Conservation (phyloP, 53 echinoderm and acorn worm genomes). For the Echinarachnius parma region DNA sequence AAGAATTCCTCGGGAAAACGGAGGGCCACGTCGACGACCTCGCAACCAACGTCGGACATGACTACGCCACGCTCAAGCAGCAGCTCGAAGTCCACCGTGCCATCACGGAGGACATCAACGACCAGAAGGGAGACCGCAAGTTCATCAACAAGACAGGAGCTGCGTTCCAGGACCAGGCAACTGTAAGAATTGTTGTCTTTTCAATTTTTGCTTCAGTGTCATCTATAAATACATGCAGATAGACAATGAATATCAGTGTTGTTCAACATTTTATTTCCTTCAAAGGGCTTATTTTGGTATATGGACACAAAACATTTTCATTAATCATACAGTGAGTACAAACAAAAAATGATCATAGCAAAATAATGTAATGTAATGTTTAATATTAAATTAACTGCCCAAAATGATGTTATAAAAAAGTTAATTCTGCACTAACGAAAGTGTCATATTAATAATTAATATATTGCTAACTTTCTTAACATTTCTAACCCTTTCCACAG, state of each 20-base stretch:
- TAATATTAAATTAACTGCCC: too few relatives aligned
- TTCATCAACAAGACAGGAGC: constrained; percentile 90
- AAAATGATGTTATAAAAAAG: too few relatives aligned
- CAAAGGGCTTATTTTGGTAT: too few relatives aligned
- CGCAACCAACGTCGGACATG: constrained; percentile 59
- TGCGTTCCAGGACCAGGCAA: constrained; percentile 71
- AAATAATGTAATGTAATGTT: too few relatives aligned
- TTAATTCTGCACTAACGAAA: too few relatives aligned
- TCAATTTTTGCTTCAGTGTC: not conserved
- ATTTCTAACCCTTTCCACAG: not conserved
- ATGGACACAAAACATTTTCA: too few relatives aligned
- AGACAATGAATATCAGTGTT: too few relatives aligned
- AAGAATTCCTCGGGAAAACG: constrained; percentile 65
- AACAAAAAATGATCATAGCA: too few relatives aligned
- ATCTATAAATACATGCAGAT: too few relatives aligned
- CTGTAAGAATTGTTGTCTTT: constrained; percentile 32
- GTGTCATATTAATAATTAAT: too few relatives aligned
- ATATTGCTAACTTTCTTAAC: not conserved
- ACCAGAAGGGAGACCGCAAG: constrained; percentile 93
- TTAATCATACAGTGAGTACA: too few relatives aligned
- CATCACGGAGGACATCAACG: constrained; percentile 84
- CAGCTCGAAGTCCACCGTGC: constrained; percentile 73
- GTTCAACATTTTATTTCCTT: too few relatives aligned
- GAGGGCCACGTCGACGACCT: constrained; percentile 58
- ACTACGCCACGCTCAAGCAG: constrained; percentile 70